Base-by-base conservation (phyloP, 1,140 invertebrate genomes). In the Diabrotica undecimpunctata region DNA sequence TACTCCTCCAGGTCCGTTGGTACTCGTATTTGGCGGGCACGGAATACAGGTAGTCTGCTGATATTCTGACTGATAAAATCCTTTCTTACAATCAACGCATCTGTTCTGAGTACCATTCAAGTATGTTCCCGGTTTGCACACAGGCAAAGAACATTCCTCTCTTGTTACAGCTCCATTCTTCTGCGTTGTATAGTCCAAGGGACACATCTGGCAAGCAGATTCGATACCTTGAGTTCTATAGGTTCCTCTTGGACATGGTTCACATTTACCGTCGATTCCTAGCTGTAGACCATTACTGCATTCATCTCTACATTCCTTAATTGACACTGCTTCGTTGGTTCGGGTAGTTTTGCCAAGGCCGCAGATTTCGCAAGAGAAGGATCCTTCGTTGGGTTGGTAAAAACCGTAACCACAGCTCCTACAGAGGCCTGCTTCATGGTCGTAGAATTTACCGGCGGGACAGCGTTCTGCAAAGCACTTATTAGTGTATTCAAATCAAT, bases 1-100 rank as follows among this genome's bases (percentile, higher is more conserved):
- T 80, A 90, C 89, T 54, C 94, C 86, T 56, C 90, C 91, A 0
- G 87, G 82, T 72, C 85, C 86, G 74, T 90, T 91, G 0, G 95
- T 97, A 69, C 94, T 97, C 5, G 94, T 96, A 76, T 97, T 96
- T 5, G 91, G 88, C 46, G 94, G 94, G 77, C 96, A 98, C 13
- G 89, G 84, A 57, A 95, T 85, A 78, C 96, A 98, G 25, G 84
- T 84, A 0, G 90, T 93, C 75, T 97, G 94, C 74, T 96, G 94
- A 0, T 90, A 85, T 72, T 96, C 89, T 6, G 95, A 87, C 78
- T 98, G 96, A 77, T 96, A 99, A 55, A 88, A 95, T 65, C 95
- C 95, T 74, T 94, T 92, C 55, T 93, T 91, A 78, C 97, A 99
- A 51, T 88, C 83, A 25, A 91, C 81, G 77, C 97, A 99, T 65